Conservation (phyloP, 2,797 vertebrate species). For the Zenarchopterus dispar region DNA sequence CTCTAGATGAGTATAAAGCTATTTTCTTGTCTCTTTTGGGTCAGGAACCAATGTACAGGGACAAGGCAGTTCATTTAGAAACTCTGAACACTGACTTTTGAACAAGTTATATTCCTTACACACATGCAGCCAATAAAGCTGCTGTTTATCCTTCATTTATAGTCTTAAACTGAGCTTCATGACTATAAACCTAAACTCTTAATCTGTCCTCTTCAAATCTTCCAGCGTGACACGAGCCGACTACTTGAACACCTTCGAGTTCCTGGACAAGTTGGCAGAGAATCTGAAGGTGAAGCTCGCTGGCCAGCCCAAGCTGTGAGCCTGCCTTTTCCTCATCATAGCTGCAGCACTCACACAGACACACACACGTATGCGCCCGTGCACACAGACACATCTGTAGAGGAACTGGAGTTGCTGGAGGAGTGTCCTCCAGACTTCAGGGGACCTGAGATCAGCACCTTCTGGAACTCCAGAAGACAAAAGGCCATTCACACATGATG, state of each 20-base stretch:
- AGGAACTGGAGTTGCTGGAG: conserved; percentile 26
- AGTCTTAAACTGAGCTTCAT: too few species aligned
- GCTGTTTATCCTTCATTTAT: too few species aligned
- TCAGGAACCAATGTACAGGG: too few species aligned
- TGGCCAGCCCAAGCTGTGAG: conserved; percentile 88
- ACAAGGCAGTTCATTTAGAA: too few species aligned
- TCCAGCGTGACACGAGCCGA: conserved; percentile 88
- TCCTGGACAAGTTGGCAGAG: conserved; percentile 96
- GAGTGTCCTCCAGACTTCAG: conserved; percentile 19
- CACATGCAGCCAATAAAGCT: too few species aligned
- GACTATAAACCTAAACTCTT: too few species aligned
- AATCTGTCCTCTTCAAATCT: too few species aligned
- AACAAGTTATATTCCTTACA: too few species aligned
- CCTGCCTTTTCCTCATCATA: background rate
- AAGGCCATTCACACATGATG: conserved; percentile 4
- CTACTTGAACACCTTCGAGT: conserved; percentile 97
- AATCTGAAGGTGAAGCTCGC: conserved; percentile 91
- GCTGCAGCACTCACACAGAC: conserved; percentile 17
- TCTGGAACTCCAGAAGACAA: conserved; percentile 5
- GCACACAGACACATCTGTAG: conserved; percentile 27
- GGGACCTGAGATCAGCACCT: conserved; percentile 5
- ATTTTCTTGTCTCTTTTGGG: too few species aligned
- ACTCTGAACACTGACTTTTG: too few species aligned
- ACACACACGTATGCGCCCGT: conserved; percentile 16
- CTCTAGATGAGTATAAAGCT: too few species aligned